phyloP scores from a whole-genome alignment of 1,140 invertebrate genomes.

The Macrocentrus cingulum region DNA sequence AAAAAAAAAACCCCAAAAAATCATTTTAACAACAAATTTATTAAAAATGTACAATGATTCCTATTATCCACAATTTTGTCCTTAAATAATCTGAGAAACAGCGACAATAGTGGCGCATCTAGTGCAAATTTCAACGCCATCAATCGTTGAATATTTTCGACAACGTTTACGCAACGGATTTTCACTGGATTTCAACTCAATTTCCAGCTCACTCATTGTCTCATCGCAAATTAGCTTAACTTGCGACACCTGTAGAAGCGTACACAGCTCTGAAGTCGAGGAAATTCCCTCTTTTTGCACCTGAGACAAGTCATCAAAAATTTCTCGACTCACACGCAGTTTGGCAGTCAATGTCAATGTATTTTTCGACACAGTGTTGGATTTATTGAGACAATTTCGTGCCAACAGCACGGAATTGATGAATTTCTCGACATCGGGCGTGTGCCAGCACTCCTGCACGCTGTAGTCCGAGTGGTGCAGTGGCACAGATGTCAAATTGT shows the following conservation, averaged over 20 bases:
- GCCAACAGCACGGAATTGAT: conserved; percentile 66
- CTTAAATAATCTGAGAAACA: background rate
- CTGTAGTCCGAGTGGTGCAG: conserved; percentile 58
- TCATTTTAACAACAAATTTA: too few species aligned
- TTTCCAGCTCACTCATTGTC: conserved; percentile 31
- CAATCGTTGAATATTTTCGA: conserved; percentile 57
- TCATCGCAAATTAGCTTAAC: conserved; percentile 43
- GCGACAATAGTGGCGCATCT: conserved; percentile 57
- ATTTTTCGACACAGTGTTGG: conserved; percentile 61
- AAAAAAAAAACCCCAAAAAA: too few species aligned
- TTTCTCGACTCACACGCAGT: conserved; percentile 45
- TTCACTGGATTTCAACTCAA: conserved; percentile 44
- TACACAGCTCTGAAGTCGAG: conserved; percentile 62
- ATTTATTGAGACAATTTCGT: conserved; percentile 63
- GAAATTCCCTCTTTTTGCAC: conserved; percentile 45
- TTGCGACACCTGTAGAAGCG: conserved; percentile 67
- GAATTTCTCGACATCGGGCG: conserved; percentile 52
- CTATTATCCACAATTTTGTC: background rate
- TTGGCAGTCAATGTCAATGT: conserved; percentile 61
- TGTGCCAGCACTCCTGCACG: conserved; percentile 57
- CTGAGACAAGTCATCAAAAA: conserved; percentile 1
- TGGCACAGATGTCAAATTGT: conserved; percentile 53
- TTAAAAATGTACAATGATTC: too few species aligned
- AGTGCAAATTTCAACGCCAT: conserved; percentile 54
- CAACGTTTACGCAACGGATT: conserved; percentile 62